Evolutionary conservation across 2,888 invertebrate species (phyloP).

Genomic region (Adelognathus sp.): DNA sequence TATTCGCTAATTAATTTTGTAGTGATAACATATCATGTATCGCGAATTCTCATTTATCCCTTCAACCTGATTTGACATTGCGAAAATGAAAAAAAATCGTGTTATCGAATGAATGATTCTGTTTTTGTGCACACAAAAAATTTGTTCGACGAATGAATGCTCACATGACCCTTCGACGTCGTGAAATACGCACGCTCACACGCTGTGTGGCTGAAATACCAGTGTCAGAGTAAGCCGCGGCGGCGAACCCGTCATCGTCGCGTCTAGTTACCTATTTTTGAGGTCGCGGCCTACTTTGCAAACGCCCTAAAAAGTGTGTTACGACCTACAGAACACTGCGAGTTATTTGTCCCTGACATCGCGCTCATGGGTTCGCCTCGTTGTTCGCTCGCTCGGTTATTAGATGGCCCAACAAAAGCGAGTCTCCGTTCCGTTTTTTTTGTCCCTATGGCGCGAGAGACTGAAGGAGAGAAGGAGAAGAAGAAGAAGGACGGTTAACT

Average conservation of each 20-base stretch:
- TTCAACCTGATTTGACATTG: too few relatives aligned
- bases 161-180: background rate
- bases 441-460: background rate
- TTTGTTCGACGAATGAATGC: background rate
- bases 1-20: too few relatives aligned
- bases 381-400: slow-evolving; percentile 29
- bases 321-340: slow-evolving; percentile 60
- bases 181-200: too few relatives aligned
- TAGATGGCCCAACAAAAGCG: slow-evolving; percentile 1
- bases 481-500: background rate
- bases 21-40: too few relatives aligned
- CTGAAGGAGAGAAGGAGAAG: background rate
- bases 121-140: too few relatives aligned
- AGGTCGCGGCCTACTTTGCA: slow-evolving; percentile 69
- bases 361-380: slow-evolving; percentile 25
- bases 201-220: background rate
- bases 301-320: slow-evolving; percentile 43
- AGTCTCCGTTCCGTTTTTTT: slow-evolving; percentile 9
- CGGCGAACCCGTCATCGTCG: slow-evolving; percentile 6
- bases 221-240: background rate
- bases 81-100: too few relatives aligned
- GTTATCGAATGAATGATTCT: too few relatives aligned
- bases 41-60: too few relatives aligned
- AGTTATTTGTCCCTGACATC: slow-evolving; percentile 63
- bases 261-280: slow-evolving; percentile 59